These are phyloP conservation scores for Irena cyanogastra DNA, from an alignment of 2,113 vertebrate species.

Conservation along the genomic window DNA sequence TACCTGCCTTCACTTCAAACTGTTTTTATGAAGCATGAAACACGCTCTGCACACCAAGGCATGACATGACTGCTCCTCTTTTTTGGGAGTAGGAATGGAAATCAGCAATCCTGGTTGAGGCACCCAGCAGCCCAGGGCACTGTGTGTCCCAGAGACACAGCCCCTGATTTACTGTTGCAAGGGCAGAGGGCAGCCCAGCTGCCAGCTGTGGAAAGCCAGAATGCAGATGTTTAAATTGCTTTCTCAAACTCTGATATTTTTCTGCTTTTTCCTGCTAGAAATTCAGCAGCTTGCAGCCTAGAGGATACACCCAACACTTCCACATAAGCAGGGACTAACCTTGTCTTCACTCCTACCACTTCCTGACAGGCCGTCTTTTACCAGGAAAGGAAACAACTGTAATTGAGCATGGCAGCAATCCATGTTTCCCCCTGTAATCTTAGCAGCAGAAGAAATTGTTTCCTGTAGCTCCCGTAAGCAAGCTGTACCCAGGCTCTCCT, in stretches of 20 bases:
- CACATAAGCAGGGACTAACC: not conserved
- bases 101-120: not conserved
- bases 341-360: not conserved
- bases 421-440: not conserved
- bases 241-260: not conserved
- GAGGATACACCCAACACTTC: not conserved
- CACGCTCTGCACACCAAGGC: not conserved
- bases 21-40: not conserved
- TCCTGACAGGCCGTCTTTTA: not conserved
- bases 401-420: constrained; percentile 7
- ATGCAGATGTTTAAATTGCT: not conserved
- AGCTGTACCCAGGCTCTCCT: not conserved
- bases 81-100: not conserved
- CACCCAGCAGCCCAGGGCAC: not conserved
- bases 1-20: not conserved
- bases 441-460: not conserved
- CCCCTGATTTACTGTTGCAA: not conserved
- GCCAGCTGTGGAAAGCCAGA: not conserved
- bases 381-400: not conserved
- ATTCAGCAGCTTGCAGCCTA: not conserved
- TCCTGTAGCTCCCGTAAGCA: not conserved
- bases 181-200: not conserved
- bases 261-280: not conserved
- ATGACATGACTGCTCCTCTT: not conserved
- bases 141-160: fast-evolving